A percentile compares a stretch with the other conserved stretches of the same genome.
phyloP scores from a whole-genome alignment of 2,888 invertebrate species.

The Anticlea derivata region DNA sequence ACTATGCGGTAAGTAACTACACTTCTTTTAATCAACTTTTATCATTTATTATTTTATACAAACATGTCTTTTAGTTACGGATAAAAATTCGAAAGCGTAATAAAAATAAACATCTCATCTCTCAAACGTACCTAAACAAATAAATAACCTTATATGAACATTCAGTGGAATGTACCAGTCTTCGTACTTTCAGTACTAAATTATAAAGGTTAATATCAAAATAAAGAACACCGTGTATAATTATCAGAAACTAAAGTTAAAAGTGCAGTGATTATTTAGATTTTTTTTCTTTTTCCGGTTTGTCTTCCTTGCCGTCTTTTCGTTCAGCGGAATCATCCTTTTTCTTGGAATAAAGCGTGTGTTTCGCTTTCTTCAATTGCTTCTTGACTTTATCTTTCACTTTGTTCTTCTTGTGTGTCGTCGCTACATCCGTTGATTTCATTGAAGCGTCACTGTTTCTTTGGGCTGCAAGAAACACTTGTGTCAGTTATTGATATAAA shows the following conservation, averaged over 20 bases:
- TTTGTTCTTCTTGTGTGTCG: conserved; percentile 72
- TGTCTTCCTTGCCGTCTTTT: conserved; percentile 44
- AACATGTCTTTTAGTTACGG: not conserved
- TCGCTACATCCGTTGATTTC: conserved; percentile 65
- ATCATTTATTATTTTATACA: too few species aligned
- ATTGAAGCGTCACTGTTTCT: conserved; percentile 75
- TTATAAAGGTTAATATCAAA: conserved; percentile 23
- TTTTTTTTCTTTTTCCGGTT: conserved; percentile 62
- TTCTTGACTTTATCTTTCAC: conserved; percentile 79
- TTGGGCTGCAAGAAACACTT: conserved; percentile 63
- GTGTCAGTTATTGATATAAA: too few species aligned
- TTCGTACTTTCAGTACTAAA: conserved; percentile 62
- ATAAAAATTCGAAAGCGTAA: conserved; percentile 17
- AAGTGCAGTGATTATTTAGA: conserved; percentile 45
- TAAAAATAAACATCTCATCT: conserved; percentile 12
- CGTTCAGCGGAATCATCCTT: conserved; percentile 63
- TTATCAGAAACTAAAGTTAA: conserved; percentile 4
- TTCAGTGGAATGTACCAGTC: conserved; percentile 76
- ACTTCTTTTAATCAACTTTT: too few species aligned
- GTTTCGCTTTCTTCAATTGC: conserved; percentile 77
- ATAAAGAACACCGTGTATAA: conserved; percentile 1
- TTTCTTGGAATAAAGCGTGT: conserved; percentile 71
- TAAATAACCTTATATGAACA: conserved; percentile 9
- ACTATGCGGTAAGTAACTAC: too few species aligned
- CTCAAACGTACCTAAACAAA: not conserved